Base-by-base conservation (phyloP, 2,797 vertebrate genomes). In the Ceyx erithaca region DNA sequence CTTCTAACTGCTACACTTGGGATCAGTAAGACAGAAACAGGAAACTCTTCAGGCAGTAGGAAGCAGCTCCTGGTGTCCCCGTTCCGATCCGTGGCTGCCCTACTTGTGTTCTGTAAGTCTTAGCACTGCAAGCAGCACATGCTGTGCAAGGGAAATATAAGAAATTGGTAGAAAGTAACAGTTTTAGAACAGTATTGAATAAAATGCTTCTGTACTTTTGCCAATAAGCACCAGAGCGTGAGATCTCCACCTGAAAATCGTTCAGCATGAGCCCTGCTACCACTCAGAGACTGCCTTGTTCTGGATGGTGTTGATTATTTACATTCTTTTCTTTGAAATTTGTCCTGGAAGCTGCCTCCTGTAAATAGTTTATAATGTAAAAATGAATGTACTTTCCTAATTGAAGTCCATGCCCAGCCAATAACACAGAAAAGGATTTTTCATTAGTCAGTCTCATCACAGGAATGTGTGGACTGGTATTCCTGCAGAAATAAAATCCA, bases 231-330 rank as follows among this genome's bases (percentile, higher is more conserved):
- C 11, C 1, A 3, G 69, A 67, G 35, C 2, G 3, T 52, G 58
- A 87, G 31, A n/a, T 55, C 78, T 76, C 72, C 55, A 63, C 85
- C 69, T 87, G 81, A 75, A 8, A 69, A 67, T 12, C 57, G 75
- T 80, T 78, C 22, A 25, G 69, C 1, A 0, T 26, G 19, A 87
- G 48, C 69, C 71, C 92, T 94, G 90, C 75, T 88, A 64, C 75
- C 33, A 9, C 75, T 91, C 70, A 68, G 61, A 72, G 49, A n/a
- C 46, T 69, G 37, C 26, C 1, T 43, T 52, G 58, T 80, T 82
- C 83, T 91, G 86, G 62, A 93, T 72, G 43, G 48, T 87, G 90
- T 71, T 84, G 79, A 57, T 80, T 87, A 83, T 91, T 95, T 94
- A 90, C 89, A 89, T 92, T 89, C 90, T 62, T 88, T 85, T 87